Evolutionary conservation across 2,888 invertebrate species (phyloP), one percentile per base, ranked within the genome.

Genomic region (Pherbina coryleti): DNA sequence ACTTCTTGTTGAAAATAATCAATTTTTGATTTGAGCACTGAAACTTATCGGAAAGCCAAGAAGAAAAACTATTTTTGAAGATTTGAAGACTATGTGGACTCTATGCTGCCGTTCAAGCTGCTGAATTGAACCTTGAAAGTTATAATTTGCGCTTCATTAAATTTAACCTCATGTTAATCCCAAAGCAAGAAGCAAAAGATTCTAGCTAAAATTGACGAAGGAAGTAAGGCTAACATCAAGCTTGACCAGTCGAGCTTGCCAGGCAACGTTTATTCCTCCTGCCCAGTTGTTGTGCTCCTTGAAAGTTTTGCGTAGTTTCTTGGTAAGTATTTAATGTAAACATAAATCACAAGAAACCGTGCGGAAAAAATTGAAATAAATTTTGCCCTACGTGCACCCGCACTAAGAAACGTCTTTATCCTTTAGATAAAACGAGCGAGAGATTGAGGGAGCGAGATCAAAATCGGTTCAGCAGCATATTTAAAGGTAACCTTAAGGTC

Each of bases 271-370:
- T 34, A 14, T 53, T 57, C 3, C 22, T 31, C 9, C 28, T 19
- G 5, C 4, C 17, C 8, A 62, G 60, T 73, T 60, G 11, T 60
- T 60, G 60, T 44, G 8, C 7, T 22, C 17, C 11, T 4, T 55
- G 4, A n/a, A 37, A 55, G 14, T 11, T 14, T 11, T 19, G 17
- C 19, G 11, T 62, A 73, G 62, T 49, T 60, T 49, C 60, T 62
- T 73, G 73, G 77, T 66, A 75, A 79, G 66, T 51, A 62, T 78
- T 79, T 53, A 74, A 80, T 79, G 78, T 79, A 79, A 80, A 80
- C 79, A 78, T 80, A 79, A 80, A 80, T 80, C 80, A 80, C 79
- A 71, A 76, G 75, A 80, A 80, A 78, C 79, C 79, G 78, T 80
- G 80, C 75, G 79, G 77, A 78, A 80, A 79, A 79, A 78, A 66